A percentile compares a stretch with the other conserved stretches of the same genome.
Evolutionary conservation across 2,797 vertebrate genomes (phyloP).

Genomic region (Diplodus puntazzo): DNA sequence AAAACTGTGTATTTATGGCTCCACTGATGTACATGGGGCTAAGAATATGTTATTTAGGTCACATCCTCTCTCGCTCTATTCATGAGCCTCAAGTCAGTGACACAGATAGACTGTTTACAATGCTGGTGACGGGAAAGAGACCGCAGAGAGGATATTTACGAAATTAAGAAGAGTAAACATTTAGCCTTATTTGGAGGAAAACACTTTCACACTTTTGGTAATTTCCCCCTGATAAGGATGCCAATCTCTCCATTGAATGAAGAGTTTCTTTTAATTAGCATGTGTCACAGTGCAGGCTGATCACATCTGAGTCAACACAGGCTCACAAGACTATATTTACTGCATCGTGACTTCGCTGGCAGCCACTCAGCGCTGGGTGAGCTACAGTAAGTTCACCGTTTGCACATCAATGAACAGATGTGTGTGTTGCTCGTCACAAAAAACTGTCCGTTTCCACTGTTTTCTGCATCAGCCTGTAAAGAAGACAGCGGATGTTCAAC

Average conservation of each 20-base stretch:
- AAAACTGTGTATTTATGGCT: constrained; percentile 23
- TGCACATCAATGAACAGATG: background rate
- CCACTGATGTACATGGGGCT: constrained; percentile 8
- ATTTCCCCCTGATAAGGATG: constrained; percentile 23
- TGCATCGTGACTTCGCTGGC: constrained; percentile 25
- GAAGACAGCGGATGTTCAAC: background rate
- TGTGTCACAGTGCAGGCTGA: constrained; percentile 16
- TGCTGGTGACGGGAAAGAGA: constrained; percentile 12
- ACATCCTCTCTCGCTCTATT: constrained; percentile 38
- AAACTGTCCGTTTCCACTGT: background rate
- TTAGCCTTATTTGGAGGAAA: background rate
- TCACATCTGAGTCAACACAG: constrained; percentile 36
- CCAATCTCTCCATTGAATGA: background rate
- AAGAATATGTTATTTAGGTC: constrained; percentile 64
- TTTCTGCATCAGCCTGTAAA: background rate
- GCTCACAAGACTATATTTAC: constrained; percentile 23
- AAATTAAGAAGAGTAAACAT: constrained; percentile 7
- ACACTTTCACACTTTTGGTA: constrained; percentile 12
- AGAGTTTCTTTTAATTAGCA: constrained; percentile 36
- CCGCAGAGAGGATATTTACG: background rate
- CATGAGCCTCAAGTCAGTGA: constrained; percentile 39
- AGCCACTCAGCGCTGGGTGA: constrained; percentile 1
- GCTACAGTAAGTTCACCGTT: background rate
- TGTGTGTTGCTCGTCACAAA: background rate
- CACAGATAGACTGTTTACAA: constrained; percentile 41